These are phyloP conservation scores for Habroteleia sp. DNA, from an alignment of 2,888 invertebrate genomes.

Conservation along the genomic window DNA sequence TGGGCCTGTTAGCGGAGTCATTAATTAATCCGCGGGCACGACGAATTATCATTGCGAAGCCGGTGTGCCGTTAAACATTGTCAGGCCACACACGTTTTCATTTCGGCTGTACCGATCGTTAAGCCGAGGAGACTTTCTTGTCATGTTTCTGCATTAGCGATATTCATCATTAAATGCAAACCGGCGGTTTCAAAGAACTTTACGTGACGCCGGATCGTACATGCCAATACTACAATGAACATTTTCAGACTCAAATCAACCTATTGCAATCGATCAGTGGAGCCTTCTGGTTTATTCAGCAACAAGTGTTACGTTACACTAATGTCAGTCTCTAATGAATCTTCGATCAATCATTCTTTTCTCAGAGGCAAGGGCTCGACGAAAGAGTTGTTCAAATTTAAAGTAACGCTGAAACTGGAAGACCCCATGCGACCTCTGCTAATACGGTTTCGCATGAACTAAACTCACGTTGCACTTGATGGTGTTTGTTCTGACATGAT, in stretches of 20 bases:
- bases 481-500: constrained; percentile 34
- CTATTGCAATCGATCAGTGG: too few relatives aligned
- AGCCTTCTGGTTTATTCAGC: too few relatives aligned
- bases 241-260: too few relatives aligned
- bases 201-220: constrained; percentile 34
- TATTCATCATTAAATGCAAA: constrained; percentile 30
- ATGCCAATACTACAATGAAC: constrained; percentile 11
- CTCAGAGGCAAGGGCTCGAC: too few relatives aligned
- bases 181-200: constrained; percentile 39
- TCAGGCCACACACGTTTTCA: constrained; percentile 46
- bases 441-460: not conserved
- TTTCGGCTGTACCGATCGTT: constrained; percentile 30
- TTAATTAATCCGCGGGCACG: not conserved
- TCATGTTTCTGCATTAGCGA: constrained; percentile 24
- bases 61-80: constrained; percentile 22
- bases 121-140: constrained; percentile 21
- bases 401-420: too few relatives aligned
- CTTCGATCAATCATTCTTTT: not conserved
- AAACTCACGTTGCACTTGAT: constrained; percentile 37
- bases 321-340: too few relatives aligned
- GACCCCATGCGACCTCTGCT: too few relatives aligned
- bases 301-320: constrained; percentile 1
- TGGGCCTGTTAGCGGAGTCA: too few relatives aligned
- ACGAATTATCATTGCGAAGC: not conserved
- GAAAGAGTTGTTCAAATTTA: too few relatives aligned